These are phyloP conservation scores for Henricia sp. DNA, from an alignment of 53 echinoderm and acorn worm species.

Conservation along the genomic window DNA sequence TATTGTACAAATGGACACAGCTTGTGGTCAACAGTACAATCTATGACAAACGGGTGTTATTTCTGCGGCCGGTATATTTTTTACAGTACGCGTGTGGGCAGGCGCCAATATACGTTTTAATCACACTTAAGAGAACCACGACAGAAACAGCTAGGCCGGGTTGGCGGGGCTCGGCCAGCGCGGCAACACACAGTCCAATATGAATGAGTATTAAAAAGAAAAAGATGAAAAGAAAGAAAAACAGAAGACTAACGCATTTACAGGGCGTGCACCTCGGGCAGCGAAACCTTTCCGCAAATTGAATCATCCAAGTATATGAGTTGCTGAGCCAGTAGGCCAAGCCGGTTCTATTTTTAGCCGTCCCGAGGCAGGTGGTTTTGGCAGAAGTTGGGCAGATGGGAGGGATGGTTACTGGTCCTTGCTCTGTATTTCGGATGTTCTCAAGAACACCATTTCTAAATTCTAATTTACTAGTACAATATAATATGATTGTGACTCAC, in stretches of 20 bases:
- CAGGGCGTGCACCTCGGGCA: slow-evolving; percentile 30
- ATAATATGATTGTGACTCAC: too few species aligned
- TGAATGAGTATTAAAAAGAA: neutral
- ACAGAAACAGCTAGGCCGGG: slow-evolving; percentile 19
- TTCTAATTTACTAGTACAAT: too few species aligned
- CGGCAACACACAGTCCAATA: neutral
- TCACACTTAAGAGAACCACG: slow-evolving; percentile 45
- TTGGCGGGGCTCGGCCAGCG: neutral
- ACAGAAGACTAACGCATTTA: slow-evolving; percentile 26
- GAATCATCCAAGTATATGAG: slow-evolving; percentile 44
- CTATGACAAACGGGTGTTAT: too few species aligned
- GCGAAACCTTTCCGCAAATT: slow-evolving; percentile 18
- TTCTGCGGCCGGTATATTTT: neutral
- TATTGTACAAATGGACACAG: too few species aligned
- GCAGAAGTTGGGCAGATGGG: slow-evolving; percentile 40
- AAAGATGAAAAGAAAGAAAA: slow-evolving; percentile 1
- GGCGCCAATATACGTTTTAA: slow-evolving; percentile 23
- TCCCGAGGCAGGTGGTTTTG: slow-evolving; percentile 48
- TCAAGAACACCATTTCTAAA: too few species aligned
- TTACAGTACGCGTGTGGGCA: too few species aligned
- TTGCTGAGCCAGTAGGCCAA: slow-evolving; percentile 47
- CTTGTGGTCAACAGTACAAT: too few species aligned
- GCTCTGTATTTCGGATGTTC: too few species aligned
- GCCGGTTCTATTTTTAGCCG: slow-evolving; percentile 53
- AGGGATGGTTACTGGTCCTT: slow-evolving; percentile 30